These are phyloP conservation scores for Baryphthengus martii DNA, from an alignment of 2,113 vertebrate genomes.

Conservation along the genomic window DNA sequence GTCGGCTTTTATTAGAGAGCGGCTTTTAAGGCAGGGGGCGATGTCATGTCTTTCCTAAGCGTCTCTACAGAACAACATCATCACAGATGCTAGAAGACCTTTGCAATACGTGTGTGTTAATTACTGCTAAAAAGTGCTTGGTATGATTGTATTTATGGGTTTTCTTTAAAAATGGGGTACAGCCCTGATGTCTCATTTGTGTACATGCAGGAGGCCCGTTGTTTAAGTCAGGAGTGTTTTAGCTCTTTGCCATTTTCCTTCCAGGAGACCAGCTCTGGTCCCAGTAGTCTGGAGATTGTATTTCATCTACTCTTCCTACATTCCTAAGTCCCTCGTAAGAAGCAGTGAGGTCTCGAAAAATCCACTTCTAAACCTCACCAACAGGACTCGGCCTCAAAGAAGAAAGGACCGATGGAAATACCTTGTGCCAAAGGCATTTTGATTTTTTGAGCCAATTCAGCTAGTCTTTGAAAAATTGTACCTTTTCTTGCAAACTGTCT, in stretches of 20 bases:
- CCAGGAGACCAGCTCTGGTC: neutral
- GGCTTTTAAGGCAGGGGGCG: neutral
- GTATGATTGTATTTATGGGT: neutral
- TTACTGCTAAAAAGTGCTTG: neutral
- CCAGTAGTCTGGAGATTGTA: neutral
- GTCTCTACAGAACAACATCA: neutral
- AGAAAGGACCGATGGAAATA: neutral
- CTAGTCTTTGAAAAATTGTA: neutral
- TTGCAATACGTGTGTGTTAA: neutral
- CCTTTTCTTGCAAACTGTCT: neutral
- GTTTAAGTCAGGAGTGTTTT: neutral
- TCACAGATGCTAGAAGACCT: neutral
- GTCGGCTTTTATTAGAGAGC: neutral
- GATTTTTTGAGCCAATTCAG: neutral
- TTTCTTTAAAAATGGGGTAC: neutral
- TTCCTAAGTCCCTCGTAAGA: neutral
- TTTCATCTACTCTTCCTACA: neutral
- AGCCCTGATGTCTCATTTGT: neutral
- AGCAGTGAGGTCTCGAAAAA: neutral
- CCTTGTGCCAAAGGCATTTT: neutral
- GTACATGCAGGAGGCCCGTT: neutral
- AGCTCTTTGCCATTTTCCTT: neutral
- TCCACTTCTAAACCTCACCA: neutral
- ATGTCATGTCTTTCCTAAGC: neutral
- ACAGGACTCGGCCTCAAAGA: fast-evolving